These are phyloP conservation scores for Gobiocypris rarus DNA, from an alignment of 2,113 vertebrate species.

Conservation along the genomic window DNA sequence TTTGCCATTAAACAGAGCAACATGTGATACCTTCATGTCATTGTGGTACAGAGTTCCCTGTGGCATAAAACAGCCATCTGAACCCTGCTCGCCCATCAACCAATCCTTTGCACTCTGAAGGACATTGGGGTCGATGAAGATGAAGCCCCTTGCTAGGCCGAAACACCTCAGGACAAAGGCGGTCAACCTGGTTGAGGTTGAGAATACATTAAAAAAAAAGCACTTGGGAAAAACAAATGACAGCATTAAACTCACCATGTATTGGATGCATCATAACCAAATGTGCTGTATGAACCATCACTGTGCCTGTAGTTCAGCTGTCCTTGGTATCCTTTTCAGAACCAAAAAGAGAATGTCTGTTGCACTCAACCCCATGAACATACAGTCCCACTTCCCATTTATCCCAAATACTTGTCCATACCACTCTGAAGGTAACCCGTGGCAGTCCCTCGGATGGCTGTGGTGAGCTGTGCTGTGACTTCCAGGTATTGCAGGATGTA, in stretches of 20 bases:
- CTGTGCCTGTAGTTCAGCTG: slow-evolving; percentile 87
- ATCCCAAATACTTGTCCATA: slow-evolving; percentile 64
- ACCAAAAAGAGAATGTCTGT: slow-evolving; percentile 10
- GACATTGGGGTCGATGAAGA: slow-evolving; percentile 68
- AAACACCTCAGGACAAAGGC: slow-evolving; percentile 81
- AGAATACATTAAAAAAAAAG: too few species aligned
- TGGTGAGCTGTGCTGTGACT: slow-evolving; percentile 82
- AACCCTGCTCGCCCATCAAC: slow-evolving; percentile 71
- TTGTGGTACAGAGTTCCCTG: slow-evolving; percentile 78
- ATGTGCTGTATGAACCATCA: too few species aligned
- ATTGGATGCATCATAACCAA: slow-evolving; percentile 77
- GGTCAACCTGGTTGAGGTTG: slow-evolving; percentile 71
- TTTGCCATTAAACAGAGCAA: too few species aligned
- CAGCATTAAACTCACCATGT: slow-evolving; percentile 82
- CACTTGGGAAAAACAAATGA: too few species aligned
- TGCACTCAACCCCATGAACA: too few species aligned
- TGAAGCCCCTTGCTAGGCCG: slow-evolving; percentile 67
- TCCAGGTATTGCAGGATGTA: slow-evolving; percentile 85
- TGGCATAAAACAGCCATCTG: slow-evolving; percentile 75
- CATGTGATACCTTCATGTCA: slow-evolving; percentile 70
- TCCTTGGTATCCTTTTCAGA: slow-evolving; percentile 81
- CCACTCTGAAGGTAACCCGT: slow-evolving; percentile 61
- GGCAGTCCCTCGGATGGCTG: slow-evolving; percentile 61
- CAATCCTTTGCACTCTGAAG: too few species aligned
- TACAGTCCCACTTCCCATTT: too few species aligned